phyloP scores from a whole-genome alignment of 2,113 vertebrate genomes.

The Theristicus caerulescens region DNA sequence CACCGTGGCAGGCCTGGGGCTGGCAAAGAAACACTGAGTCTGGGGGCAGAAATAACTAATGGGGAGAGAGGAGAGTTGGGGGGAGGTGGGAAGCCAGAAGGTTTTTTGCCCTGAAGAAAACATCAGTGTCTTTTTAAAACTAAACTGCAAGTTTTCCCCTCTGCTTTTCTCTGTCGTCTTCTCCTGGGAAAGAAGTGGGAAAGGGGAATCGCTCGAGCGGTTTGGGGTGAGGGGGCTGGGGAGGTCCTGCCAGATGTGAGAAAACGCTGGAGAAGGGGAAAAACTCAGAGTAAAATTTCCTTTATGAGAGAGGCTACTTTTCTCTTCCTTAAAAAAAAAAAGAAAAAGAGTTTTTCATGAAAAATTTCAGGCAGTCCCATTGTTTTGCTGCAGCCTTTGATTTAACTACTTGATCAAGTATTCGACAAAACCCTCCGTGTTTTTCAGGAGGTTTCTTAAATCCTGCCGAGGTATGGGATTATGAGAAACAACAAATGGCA shows the following conservation, averaged over 20 bases:
- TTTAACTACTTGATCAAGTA: constrained; percentile 22
- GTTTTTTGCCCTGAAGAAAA: neutral
- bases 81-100: neutral
- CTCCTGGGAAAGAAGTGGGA: neutral
- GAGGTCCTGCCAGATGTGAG: neutral
- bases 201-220: neutral
- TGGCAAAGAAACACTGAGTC: neutral
- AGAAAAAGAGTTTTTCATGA: neutral
- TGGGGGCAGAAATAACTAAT: neutral
- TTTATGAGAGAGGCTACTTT: neutral
- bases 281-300: neutral
- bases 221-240: neutral
- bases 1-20: neutral
- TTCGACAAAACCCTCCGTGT: constrained; percentile 48
- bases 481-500: constrained; percentile 57
- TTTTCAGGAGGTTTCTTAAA: constrained; percentile 66
- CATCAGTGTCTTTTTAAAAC: neutral
- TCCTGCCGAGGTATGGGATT: constrained; percentile 58
- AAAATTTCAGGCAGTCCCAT: constrained; percentile 44
- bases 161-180: neutral
- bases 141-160: neutral
- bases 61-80: neutral
- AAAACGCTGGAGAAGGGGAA: neutral
- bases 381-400: constrained; percentile 47
- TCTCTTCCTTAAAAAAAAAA: neutral